Conservation (phyloP, 2,888 invertebrate species). For the Metellina segmentata region DNA sequence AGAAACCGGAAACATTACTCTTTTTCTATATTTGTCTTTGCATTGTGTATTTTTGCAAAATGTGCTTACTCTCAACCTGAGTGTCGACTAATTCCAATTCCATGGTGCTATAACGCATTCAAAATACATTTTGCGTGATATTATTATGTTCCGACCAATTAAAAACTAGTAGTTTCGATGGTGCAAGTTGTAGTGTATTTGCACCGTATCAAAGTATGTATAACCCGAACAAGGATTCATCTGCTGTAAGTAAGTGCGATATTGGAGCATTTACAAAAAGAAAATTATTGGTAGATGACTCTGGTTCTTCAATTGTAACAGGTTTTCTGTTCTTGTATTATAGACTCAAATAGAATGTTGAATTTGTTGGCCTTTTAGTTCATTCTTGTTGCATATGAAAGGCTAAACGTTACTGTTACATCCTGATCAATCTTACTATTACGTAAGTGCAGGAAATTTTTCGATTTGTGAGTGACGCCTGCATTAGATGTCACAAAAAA, state of each 20-base stretch:
- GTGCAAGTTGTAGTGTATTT: no score
- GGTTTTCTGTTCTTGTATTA: constrained; percentile 34
- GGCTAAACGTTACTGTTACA: constrained; percentile 33
- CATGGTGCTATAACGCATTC: no score
- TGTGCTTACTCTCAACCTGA: no score
- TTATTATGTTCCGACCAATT: no score
- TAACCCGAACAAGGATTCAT: no score
- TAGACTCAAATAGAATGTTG: background rate
- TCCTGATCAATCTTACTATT: background rate
- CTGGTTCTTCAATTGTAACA: constrained; percentile 60
- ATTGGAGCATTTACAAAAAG: background rate
- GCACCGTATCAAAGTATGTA: no score
- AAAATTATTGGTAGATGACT: constrained; percentile 29
- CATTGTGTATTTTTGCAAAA: no score
- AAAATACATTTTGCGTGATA: no score
- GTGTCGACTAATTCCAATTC: no score
- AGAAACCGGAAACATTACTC: no score
- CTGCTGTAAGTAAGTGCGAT: background rate
- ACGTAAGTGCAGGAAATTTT: background rate
- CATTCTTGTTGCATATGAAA: background rate
- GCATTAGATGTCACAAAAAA: background rate
- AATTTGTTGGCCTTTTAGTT: constrained; percentile 42
- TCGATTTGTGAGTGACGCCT: background rate
- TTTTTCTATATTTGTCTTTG: no score
- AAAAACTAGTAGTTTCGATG: no score